Conservation (phyloP, 1,140 invertebrate genomes). For the Panagrolaimus sp. region DNA sequence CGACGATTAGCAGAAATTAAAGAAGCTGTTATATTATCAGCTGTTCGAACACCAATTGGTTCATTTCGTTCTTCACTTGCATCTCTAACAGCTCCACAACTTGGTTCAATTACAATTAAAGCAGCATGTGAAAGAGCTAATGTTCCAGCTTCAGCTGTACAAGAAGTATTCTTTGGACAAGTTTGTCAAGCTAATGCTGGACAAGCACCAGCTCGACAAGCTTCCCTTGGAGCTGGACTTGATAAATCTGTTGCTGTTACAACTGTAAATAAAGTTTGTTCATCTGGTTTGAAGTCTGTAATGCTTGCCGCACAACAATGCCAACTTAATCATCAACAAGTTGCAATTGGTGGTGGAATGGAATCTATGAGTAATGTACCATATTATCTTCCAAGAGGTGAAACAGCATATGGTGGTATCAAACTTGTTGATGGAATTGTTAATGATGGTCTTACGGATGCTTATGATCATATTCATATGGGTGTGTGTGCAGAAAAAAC, state of each 20-base stretch:
- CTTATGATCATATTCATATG: conserved; percentile 97
- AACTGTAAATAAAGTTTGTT: conserved; percentile 95
- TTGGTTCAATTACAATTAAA: conserved; percentile 78
- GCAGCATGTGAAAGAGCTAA: conserved; percentile 68
- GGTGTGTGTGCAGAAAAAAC: conserved; percentile 97
- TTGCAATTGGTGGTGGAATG: conserved; percentile 77
- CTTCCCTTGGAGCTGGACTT: conserved; percentile 77
- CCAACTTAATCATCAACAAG: conserved; percentile 68
- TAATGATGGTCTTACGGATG: conserved; percentile 90
- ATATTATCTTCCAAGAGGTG: conserved; percentile 66
- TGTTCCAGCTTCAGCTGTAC: conserved; percentile 62
- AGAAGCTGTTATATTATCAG: conserved; percentile 82
- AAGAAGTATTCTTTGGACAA: conserved; percentile 77
- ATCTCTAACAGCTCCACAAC: conserved; percentile 73
- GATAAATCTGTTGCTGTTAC: conserved; percentile 70
- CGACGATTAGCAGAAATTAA: conserved; percentile 1
- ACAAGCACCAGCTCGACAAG: conserved; percentile 87
- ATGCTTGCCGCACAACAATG: conserved; percentile 83
- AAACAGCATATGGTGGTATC: conserved; percentile 32
- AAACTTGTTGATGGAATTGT: conserved; percentile 76
- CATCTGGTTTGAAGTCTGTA: conserved; percentile 93
- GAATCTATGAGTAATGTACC: conserved; percentile 99
- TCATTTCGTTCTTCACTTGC: conserved; percentile 77
- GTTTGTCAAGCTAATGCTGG: conserved; percentile 74
- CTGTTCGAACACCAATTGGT: conserved; percentile 88